These are phyloP conservation scores for Drosophila cognata DNA, from an alignment of 2,888 invertebrate species.

Conservation along the genomic window DNA sequence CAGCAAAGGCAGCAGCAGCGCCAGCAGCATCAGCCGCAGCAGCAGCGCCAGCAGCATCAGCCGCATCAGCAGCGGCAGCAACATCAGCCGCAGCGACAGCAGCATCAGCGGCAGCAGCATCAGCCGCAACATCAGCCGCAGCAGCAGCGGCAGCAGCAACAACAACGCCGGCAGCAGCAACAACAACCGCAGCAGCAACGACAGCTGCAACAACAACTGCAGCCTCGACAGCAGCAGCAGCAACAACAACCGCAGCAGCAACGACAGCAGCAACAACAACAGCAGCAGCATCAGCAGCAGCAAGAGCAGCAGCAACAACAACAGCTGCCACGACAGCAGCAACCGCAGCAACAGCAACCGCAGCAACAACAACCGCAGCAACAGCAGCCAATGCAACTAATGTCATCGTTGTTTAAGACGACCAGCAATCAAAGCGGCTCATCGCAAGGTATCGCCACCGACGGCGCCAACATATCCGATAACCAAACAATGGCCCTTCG, in stretches of 20 bases:
- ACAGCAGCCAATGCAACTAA: neutral
- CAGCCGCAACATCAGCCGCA: neutral
- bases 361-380: neutral
- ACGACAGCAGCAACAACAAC: neutral
- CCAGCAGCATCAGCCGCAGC: neutral
- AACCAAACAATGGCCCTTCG: conserved; percentile 63
- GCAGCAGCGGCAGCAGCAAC: neutral
- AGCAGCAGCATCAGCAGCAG: neutral
- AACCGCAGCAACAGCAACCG: neutral
- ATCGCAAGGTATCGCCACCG: neutral
- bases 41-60: neutral
- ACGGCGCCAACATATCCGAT: conserved; percentile 34
- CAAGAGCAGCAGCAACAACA: neutral
- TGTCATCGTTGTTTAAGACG: neutral
- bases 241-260: neutral
- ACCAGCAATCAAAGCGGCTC: neutral
- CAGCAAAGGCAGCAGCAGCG: neutral
- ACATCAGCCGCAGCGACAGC: neutral
- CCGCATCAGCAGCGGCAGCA: neutral
- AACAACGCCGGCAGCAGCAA: neutral
- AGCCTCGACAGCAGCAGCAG: neutral
- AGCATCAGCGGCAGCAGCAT: neutral
- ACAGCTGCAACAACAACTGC: neutral
- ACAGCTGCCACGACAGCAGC: neutral
- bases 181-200: neutral